Evolutionary conservation across 2,888 invertebrate genomes (phyloP), one percentile per base, ranked within the genome.

Genomic region (Noctua janthina): DNA sequence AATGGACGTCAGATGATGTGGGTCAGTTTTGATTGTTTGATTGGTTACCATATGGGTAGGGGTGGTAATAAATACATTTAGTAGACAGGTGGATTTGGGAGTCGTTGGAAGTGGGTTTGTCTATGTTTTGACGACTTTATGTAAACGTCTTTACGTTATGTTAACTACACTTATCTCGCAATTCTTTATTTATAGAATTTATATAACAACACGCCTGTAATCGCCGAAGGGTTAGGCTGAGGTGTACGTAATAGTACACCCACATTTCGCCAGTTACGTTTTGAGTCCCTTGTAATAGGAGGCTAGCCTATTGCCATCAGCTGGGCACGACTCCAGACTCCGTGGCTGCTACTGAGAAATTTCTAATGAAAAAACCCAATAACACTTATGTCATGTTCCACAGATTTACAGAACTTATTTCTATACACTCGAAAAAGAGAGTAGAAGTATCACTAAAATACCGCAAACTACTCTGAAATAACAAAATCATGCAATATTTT

Each of bases 1-100:
- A 78, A 85, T 81, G 73, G 76, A 76, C 56, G 74, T 62, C 20
- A 76, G 64, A 62, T 81, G 86, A 86, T 77, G 73, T 46, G 72
- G 76, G 82, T 76, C 62, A 72, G 64, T 74, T 85, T 76, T 76
- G 81, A 79, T 85, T 87, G 80, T 72, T 74, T 87, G 74, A 85
- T 79, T 74, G 80, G 46, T 64, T 66, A 10, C n/a, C 17, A 8
- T 39, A 82, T 49, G 51, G 51, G 64, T 74, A 59, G 11, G 67
- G 35, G 59, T n/a, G 20, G 69, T 80, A 46, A 70, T 79, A 59
- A 84, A 81, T 82, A 70, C 23, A 70, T 82, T 83, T 29, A 59
- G 20, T 74, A 43, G 49, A 56, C 10, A 17, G 64, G 8, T 81
- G 29, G 66, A 46, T 85, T 59, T 35, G 7, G 59, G 13, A 23